These are phyloP conservation scores for Oscheius myriophilus DNA, from an alignment of 2,888 invertebrate species.

Conservation along the genomic window DNA sequence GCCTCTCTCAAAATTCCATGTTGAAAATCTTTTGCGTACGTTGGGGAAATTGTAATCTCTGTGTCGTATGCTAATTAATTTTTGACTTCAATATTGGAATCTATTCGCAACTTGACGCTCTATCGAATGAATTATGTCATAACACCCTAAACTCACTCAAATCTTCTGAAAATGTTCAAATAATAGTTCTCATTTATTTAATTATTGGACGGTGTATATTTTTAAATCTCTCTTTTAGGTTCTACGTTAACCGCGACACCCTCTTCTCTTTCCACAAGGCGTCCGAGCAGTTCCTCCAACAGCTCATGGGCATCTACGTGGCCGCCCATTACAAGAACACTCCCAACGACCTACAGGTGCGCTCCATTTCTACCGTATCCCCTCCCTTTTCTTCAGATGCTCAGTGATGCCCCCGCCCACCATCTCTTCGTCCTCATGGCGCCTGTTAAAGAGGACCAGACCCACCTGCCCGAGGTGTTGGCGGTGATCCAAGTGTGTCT, in stretches of 20 bases:
- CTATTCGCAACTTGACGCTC: no score
- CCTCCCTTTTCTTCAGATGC: constrained; percentile 77
- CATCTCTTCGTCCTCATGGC: constrained; percentile 92
- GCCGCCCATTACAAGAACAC: constrained; percentile 99
- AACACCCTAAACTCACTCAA: no score
- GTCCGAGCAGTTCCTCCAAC: constrained; percentile 83
- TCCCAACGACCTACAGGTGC: constrained; percentile 88
- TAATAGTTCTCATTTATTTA: no score
- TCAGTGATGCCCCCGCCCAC: constrained; percentile 98
- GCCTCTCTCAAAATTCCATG: no score
- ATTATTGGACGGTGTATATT: no score
- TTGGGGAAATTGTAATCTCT: no score
- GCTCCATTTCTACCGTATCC: background rate
- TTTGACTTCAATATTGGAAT: no score
- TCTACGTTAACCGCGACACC: constrained; percentile 81
- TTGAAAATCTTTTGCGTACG: no score
- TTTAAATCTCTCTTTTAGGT: constrained; percentile 49
- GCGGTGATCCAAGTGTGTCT: constrained; percentile 76
- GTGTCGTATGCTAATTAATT: no score
- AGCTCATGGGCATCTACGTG: constrained; percentile 90
- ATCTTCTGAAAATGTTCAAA: background rate
- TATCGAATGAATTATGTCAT: no score
- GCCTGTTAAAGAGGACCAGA: constrained; percentile 78
- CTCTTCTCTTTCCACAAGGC: constrained; percentile 93
- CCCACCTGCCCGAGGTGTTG: constrained; percentile 80